A percentile compares a stretch with the other conserved stretches of the same genome.
These are phyloP conservation scores for Drosophila athabasca DNA, from an alignment of 1,140 invertebrate genomes.

Conservation along the genomic window DNA sequence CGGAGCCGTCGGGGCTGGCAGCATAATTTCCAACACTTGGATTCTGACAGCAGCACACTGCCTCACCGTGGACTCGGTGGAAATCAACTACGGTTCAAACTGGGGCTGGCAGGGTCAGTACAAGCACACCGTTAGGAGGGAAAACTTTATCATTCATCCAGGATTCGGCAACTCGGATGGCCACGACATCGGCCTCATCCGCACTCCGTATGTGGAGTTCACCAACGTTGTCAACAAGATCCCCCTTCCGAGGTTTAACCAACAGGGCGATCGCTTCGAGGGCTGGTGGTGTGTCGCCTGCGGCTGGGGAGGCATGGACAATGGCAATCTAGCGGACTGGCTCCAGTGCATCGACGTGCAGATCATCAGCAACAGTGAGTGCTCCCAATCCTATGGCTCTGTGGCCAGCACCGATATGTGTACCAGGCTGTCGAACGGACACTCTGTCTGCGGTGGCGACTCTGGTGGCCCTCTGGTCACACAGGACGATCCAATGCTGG, in stretches of 20 bases:
- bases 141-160: conserved; percentile 52
- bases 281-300: conserved; percentile 55
- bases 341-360: conserved; percentile 60
- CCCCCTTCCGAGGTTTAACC: conserved; percentile 35
- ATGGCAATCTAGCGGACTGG: conserved; percentile 49
- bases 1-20: conserved; percentile 84
- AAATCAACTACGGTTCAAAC: conserved; percentile 69
- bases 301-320: conserved; percentile 60
- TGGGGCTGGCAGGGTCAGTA: conserved; percentile 37
- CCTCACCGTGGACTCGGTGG: conserved; percentile 45
- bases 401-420: conserved; percentile 53
- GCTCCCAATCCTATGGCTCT: conserved; percentile 36
- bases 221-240: conserved; percentile 37
- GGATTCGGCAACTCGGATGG: conserved; percentile 50
- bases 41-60: conserved; percentile 87
- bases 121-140: conserved; percentile 40
- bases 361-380: conserved; percentile 56
- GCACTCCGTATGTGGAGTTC: conserved; percentile 48
- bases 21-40: conserved; percentile 85
- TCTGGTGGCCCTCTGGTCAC: conserved; percentile 83
- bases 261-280: conserved; percentile 33
- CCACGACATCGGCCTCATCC: conserved; percentile 58
- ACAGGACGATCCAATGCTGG: conserved; percentile 32
- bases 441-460: conserved; percentile 83
- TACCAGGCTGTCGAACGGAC: conserved; percentile 26